Evolutionary conservation across 2,797 vertebrate species (phyloP), one percentile per base, ranked within the genome.

Genomic region (Hipposideros larvatus): DNA sequence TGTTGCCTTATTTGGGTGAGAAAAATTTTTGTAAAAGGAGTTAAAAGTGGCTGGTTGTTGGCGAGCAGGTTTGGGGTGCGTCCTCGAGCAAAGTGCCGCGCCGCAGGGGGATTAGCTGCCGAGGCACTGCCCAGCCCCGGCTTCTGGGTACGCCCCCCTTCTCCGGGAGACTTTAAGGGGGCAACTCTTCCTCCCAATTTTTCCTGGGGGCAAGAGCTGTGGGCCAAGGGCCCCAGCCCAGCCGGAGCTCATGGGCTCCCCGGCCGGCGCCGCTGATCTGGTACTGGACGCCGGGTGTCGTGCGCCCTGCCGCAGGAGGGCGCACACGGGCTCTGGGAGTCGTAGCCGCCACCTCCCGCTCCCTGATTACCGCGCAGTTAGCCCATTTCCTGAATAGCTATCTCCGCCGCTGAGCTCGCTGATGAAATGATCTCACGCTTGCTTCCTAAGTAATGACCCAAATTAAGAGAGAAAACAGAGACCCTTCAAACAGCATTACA

Each of bases 401-500:
- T 98, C 98, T 98, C 93, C 82, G 97, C 98, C 90, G 90, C 97
- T 95, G 94, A 97, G 97, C 98, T 97, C 98, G 98, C 99, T 98
- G 98, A 98, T 98, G 99, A 99, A 98, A 98, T 98, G 98, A 99
- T 99, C 98, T 99, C 99, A 99, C 99, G 99, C 99, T 99, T 99
- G 99, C 99, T 99, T 99, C 98, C 96, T 94, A 98, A 98, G 98
- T 99, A 99, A 99, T 99, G 99, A 99, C 98, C 98, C 98, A 99
- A 99, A 99, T 99, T 99, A 99, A 99, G 99, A 99, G 99, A 98
- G 99, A 99, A 99, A 99, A 99, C 99, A 99, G 98, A 99, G 99
- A 98, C 99, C 99, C 99, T 99, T 99, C 99, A 99, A 99, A 99
- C 98, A 98, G 98, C 99, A 99, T 99, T 99, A 99, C 98, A 99